Evolutionary conservation across 2,797 vertebrate genomes (phyloP), one percentile per base, ranked within the genome.

Genomic region (Catostomus latipinnis): DNA sequence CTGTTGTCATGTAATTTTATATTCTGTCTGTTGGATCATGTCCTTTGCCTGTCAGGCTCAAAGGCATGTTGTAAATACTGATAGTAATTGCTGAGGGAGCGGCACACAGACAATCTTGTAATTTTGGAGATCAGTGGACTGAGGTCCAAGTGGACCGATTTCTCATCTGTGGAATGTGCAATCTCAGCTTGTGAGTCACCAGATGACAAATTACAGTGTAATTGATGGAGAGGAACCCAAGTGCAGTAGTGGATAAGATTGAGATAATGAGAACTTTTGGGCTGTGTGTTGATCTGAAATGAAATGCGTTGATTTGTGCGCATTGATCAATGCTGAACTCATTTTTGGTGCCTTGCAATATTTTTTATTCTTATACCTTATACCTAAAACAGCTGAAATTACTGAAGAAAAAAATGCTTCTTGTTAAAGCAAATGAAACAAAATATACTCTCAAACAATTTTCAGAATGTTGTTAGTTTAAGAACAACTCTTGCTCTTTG

Each of bases 21-120:
- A 73, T 81, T 81, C 82, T 76, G 75, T 61, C 72, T 77, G 63
- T 83, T 82, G 81, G 75, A 80, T 87, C 62, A 65, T 14, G 62
- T 48, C 62, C 13, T 46, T 46, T 65, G 13, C 81, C 80, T 80
- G 69, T 46, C 74, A 65, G 80, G 76, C 79, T 81, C 74, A 58
- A 75, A 83, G 84, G 78, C 84, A 79, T 76, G 80, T 83, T 86
- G 80, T 85, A 82, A 87, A 86, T 83, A 82, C 81, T 73, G 76
- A 77, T 81, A 76, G 78, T 72, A 86, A 81, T 79, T 86, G 77
- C 71, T 72, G 73, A 13, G 81, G 80, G 56, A 63, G 73, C 7
- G 7, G 9, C 9, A 2, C 12, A n/a, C 43, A 46, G 43, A 46
- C 43, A n/a, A 65, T 65, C 62, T 65, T 65, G 43, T 65, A n/a